phyloP scores from a whole-genome alignment of 2,888 invertebrate genomes.

The Agonopterix subpropinquella region DNA sequence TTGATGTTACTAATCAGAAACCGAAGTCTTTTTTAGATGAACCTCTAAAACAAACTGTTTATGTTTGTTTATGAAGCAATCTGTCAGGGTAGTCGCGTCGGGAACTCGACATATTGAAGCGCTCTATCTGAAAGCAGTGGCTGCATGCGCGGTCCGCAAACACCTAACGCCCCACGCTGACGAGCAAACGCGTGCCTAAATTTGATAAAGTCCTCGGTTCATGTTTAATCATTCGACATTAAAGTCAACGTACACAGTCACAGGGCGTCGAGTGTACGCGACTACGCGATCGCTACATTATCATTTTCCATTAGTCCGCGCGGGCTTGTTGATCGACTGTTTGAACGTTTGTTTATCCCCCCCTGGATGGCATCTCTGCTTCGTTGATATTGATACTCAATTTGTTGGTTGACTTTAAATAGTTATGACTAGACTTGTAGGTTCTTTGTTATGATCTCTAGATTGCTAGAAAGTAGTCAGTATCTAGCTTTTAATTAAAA shows the following conservation, averaged over 20 bases:
- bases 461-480: no score
- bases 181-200: slow-evolving; percentile 70
- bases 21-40: not conserved
- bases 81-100: slow-evolving; percentile 57
- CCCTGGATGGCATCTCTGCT: slow-evolving; percentile 18
- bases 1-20: no score
- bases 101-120: slow-evolving; percentile 55
- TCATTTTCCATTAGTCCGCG: slow-evolving; percentile 54
- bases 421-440: no score
- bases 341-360: slow-evolving; percentile 34
- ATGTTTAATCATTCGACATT: slow-evolving; percentile 71
- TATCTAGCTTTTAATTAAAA: no score
- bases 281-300: slow-evolving; percentile 52
- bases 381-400: slow-evolving; percentile 11
- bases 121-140: slow-evolving; percentile 58
- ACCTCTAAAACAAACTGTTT: slow-evolving; percentile 11
- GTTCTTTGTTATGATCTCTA: no score
- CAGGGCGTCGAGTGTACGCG: slow-evolving; percentile 33
- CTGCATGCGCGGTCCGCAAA: slow-evolving; percentile 63
- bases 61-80: slow-evolving; percentile 55
- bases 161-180: slow-evolving; percentile 50
- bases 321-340: slow-evolving; percentile 36
- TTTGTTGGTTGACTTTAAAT: slow-evolving; percentile 6
- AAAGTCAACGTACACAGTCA: slow-evolving; percentile 48
- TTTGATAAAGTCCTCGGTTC: slow-evolving; percentile 69